Evolutionary conservation across 1,140 invertebrate genomes (phyloP).

Genomic region (Heterodera schachtii): DNA sequence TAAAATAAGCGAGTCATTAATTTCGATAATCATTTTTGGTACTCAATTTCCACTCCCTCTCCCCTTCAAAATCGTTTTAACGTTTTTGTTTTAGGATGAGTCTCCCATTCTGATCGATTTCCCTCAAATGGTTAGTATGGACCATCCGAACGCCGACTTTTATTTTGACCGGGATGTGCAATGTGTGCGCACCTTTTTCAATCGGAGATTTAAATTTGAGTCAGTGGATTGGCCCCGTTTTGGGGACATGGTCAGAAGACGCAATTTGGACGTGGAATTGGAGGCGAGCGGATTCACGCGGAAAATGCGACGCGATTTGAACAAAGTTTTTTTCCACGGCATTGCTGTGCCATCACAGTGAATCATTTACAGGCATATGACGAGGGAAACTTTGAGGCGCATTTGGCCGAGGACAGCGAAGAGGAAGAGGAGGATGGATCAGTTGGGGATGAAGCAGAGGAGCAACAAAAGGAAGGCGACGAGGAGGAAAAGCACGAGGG

Average conservation of each 20-base stretch:
- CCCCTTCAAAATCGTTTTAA: background rate
- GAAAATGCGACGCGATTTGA: constrained; percentile 78
- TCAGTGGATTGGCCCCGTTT: constrained; percentile 80
- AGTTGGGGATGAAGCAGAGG: constrained; percentile 58
- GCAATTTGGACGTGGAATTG: constrained; percentile 83
- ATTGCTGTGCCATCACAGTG: background rate
- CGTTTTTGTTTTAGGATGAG: constrained; percentile 70
- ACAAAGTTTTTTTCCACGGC: constrained; percentile 58
- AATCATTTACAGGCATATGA: constrained; percentile 57
- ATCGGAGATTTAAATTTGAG: constrained; percentile 85
- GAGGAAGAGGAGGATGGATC: constrained; percentile 68
- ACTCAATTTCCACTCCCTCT: too few relatives aligned
- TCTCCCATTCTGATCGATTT: constrained; percentile 93
- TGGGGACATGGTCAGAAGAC: constrained; percentile 77
- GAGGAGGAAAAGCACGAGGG: constrained; percentile 46
- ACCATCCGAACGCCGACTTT: constrained; percentile 86
- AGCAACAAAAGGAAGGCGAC: constrained; percentile 41
- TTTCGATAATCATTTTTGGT: too few relatives aligned
- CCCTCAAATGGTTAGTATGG: constrained; percentile 96
- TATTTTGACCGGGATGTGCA: constrained; percentile 94
- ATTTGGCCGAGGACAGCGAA: constrained; percentile 68
- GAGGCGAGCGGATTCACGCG: constrained; percentile 86
- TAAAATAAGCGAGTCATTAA: too few relatives aligned
- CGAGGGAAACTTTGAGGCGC: constrained; percentile 54
- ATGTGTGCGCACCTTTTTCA: constrained; percentile 89